These are phyloP conservation scores for Aromia moschata DNA, from an alignment of 2,888 invertebrate genomes.

Conservation along the genomic window DNA sequence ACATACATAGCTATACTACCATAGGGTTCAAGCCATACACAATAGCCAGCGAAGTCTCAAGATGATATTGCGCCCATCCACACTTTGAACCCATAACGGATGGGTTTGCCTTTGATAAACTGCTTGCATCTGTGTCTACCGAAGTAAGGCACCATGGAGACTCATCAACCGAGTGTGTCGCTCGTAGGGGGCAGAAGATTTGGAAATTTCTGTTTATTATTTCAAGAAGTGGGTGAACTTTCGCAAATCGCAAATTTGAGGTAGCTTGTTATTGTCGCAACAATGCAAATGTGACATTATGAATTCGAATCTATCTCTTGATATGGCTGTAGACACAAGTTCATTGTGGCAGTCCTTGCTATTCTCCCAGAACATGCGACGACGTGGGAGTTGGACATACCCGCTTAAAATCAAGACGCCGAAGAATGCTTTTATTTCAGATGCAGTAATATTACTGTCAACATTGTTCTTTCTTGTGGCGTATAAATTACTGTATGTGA, in stretches of 20 bases:
- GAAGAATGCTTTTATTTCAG: slow-evolving; percentile 28
- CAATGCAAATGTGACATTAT: slow-evolving; percentile 49
- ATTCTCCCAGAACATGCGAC: slow-evolving; percentile 44
- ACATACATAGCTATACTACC: too few species aligned
- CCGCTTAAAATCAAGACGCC: slow-evolving; percentile 31
- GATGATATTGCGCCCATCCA: slow-evolving; percentile 8
- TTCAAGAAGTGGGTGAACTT: slow-evolving; percentile 44
- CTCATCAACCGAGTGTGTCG: neutral
- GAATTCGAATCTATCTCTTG: slow-evolving; percentile 49
- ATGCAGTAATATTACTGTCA: slow-evolving; percentile 14
- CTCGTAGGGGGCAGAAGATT: too few species aligned
- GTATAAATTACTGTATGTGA: too few species aligned
- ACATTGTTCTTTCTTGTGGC: too few species aligned
- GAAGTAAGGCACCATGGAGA: slow-evolving; percentile 7
- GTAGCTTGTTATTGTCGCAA: slow-evolving; percentile 45
- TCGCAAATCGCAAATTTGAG: slow-evolving; percentile 49
- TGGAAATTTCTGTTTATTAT: slow-evolving; percentile 42
- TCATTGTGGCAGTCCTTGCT: slow-evolving; percentile 44
- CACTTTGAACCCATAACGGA: neutral
- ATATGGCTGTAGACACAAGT: slow-evolving; percentile 45
- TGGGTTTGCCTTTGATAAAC: too few species aligned
- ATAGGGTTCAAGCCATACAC: neutral
- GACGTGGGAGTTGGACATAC: slow-evolving; percentile 28
- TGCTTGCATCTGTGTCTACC: too few species aligned
- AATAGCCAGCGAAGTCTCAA: neutral